These are phyloP conservation scores for Buphagus erythrorhynchus DNA, from an alignment of 2,797 vertebrate genomes.

Conservation along the genomic window DNA sequence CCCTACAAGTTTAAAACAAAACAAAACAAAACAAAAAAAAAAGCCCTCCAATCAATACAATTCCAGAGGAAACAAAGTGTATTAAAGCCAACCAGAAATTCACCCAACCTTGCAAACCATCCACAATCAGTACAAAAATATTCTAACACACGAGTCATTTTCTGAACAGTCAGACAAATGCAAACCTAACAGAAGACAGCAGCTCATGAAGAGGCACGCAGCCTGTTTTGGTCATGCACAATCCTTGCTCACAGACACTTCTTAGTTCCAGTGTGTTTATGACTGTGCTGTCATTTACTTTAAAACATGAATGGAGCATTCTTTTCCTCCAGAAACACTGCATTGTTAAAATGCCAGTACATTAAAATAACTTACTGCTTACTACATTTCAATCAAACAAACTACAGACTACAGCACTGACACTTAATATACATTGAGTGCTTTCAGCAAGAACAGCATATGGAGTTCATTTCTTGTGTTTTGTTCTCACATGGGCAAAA, in stretches of 20 bases:
- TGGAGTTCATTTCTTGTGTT: not conserved
- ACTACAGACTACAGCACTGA: not conserved
- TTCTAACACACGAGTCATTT: not conserved
- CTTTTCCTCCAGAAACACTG: conserved; percentile 45
- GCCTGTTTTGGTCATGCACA: not conserved
- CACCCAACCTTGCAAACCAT: fast-evolving
- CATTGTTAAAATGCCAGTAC: conserved; percentile 60
- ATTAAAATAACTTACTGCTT: conserved; percentile 61
- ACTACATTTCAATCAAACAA: conserved; percentile 6
- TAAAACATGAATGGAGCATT: conserved; percentile 58
- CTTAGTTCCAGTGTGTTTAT: conserved; percentile 4
- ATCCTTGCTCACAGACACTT: not conserved
- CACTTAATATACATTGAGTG: not conserved
- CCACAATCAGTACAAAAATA: not conserved
- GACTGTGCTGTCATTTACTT: conserved; percentile 49
- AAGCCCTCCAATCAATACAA: not conserved
- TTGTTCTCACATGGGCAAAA: not conserved
- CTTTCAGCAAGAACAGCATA: not conserved
- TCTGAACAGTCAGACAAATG: not conserved
- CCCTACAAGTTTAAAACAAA: no score
- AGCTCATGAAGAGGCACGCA: not conserved
- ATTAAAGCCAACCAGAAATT: not conserved
- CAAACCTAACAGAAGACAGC: not conserved
- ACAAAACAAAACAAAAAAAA: not conserved
- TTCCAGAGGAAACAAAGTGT: not conserved